phyloP scores from a whole-genome alignment of 2,888 invertebrate species.

The Oxycera nigricornis region DNA sequence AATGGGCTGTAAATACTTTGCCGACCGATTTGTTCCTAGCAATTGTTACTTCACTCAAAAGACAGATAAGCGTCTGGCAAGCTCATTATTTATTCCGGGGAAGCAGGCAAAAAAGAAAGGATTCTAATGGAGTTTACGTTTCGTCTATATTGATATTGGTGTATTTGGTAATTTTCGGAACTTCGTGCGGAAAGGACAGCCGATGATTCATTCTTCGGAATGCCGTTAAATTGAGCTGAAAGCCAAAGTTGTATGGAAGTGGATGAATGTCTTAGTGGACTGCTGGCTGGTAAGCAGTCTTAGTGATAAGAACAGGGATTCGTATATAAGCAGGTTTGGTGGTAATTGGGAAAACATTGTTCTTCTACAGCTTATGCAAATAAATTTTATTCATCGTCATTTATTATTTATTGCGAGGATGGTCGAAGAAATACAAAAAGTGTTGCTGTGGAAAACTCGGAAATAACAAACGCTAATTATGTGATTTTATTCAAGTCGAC shows the following conservation, averaged over 20 bases:
- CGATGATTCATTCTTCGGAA: neutral
- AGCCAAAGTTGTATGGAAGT: conserved; percentile 26
- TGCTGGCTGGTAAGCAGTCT: no score
- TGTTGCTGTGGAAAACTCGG: no score
- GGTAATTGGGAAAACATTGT: no score
- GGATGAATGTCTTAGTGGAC: no score
- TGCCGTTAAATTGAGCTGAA: conserved; percentile 16
- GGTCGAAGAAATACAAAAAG: no score
- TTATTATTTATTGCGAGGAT: no score
- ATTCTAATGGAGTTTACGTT: neutral
- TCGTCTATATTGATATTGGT: conserved; percentile 3
- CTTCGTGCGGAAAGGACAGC: neutral
- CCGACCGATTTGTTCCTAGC: conserved; percentile 36
- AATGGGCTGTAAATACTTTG: conserved; percentile 23
- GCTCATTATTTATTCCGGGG: conserved; percentile 24
- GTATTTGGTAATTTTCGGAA: conserved; percentile 5
- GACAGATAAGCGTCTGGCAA: conserved; percentile 28
- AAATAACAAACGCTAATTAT: no score
- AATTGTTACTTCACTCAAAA: conserved; percentile 20
- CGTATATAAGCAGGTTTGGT: no score
- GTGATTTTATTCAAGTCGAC: no score
- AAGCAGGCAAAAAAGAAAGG: conserved; percentile 15
- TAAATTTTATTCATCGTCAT: no score
- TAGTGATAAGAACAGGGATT: no score
- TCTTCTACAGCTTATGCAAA: no score